phyloP scores from a whole-genome alignment of 2,113 vertebrate genomes.

The Oreochromis aureus region DNA sequence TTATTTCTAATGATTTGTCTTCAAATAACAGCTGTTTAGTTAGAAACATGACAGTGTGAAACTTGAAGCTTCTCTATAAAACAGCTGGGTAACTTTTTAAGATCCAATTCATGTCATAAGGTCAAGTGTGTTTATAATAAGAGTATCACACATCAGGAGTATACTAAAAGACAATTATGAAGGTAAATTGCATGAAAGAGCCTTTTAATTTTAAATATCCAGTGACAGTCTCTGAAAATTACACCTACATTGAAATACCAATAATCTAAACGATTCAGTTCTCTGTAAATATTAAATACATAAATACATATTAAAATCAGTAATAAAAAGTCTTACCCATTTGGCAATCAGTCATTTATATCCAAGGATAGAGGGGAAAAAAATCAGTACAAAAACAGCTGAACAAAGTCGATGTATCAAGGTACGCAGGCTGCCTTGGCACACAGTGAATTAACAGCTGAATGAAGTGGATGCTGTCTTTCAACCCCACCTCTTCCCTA shows the following conservation, averaged over 20 bases:
- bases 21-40: background rate
- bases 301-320: background rate
- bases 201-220: background rate
- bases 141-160: background rate
- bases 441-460: background rate
- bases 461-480: background rate
- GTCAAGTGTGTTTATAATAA: background rate
- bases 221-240: background rate
- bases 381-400: background rate
- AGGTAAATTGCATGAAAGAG: background rate
- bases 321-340: constrained; percentile 48
- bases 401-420: background rate
- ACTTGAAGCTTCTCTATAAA: background rate
- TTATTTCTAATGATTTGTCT: background rate
- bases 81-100: background rate
- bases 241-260: background rate
- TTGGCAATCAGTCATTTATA: constrained; percentile 56
- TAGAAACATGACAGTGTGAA: background rate
- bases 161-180: background rate
- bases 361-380: background rate
- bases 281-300: background rate
- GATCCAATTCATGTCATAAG: background rate
- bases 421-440: background rate
- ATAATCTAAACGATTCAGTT: background rate
- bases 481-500: constrained; percentile 29